phyloP scores from a whole-genome alignment of 37 sponge, comb jelly and placozoan genomes.

The Geodia barretti region DNA sequence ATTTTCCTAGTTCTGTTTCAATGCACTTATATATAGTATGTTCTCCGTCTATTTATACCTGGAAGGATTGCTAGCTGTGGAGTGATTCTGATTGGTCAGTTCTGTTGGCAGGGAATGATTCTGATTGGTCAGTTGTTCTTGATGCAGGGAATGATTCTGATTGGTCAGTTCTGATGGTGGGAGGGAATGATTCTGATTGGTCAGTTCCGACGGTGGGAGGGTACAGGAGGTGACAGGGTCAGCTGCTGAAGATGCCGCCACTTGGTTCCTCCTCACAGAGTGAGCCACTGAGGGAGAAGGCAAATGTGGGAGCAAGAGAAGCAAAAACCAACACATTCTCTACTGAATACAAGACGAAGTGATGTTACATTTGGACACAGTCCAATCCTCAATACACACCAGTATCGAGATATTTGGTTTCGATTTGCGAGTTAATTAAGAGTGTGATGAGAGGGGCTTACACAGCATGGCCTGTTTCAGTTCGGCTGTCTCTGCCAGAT shows the following conservation, averaged over 20 bases:
- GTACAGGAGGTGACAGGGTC: not conserved
- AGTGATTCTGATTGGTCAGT: not conserved
- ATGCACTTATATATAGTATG: too few species aligned
- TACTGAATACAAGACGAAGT: too few species aligned
- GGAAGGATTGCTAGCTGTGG: too few species aligned
- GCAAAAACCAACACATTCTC: too few species aligned
- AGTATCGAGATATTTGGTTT: too few species aligned
- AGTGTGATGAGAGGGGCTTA: conserved; percentile 22
- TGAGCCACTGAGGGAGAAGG: not conserved
- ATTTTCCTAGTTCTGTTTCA: too few species aligned
- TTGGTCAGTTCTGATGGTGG: not conserved
- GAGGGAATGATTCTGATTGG: not conserved
- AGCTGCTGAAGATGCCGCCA: too few species aligned
- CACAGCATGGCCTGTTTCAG: conserved; percentile 41
- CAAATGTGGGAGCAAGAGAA: not conserved
- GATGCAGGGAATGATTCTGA: not conserved
- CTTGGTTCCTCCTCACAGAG: not conserved
- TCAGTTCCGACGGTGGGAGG: not conserved
- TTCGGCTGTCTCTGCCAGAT: conserved; percentile 22
- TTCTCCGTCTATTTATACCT: too few species aligned
- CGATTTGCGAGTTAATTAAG: too few species aligned
- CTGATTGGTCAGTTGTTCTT: not conserved
- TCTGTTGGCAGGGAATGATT: not conserved
- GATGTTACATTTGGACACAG: too few species aligned
- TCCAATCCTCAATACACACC: too few species aligned